phyloP scores from a whole-genome alignment of 1,140 invertebrate species.

The Diabrotica virgifera region DNA sequence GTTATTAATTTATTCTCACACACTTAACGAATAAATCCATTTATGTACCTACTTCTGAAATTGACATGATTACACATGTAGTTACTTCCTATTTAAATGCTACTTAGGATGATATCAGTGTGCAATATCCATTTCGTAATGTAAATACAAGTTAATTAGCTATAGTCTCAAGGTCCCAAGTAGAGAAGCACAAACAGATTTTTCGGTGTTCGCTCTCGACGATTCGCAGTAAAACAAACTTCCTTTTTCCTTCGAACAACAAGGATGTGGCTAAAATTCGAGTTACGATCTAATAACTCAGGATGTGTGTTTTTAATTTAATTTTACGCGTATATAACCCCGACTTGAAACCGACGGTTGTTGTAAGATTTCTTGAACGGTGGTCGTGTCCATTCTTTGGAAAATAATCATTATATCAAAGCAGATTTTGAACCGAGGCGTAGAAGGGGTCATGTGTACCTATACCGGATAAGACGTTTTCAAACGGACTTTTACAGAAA shows the following conservation, averaged over 20 bases:
- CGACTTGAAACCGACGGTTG: not conserved
- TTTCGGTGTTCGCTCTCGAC: not conserved
- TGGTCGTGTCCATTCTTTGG: not conserved
- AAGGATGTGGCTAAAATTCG: constrained; percentile 13
- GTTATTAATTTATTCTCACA: too few relatives aligned
- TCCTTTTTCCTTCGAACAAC: constrained; percentile 6
- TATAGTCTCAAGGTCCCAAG: not conserved
- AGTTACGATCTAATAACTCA: constrained; percentile 8
- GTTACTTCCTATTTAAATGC: too few relatives aligned
- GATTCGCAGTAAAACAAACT: not conserved
- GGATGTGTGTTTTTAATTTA: constrained; percentile 13
- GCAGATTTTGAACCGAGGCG: not conserved
- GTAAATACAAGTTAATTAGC: not conserved
- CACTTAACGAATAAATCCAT: too few relatives aligned
- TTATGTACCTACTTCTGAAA: too few relatives aligned
- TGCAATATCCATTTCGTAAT: not conserved
- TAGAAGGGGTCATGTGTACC: not conserved
- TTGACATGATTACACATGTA: too few relatives aligned
- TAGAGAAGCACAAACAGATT: not conserved
- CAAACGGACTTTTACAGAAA: too few relatives aligned
- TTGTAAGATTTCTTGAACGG: constrained; percentile 2
- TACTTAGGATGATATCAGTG: not conserved
- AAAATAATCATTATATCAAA: not conserved
- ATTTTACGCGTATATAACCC: constrained; percentile 10
- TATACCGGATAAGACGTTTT: not conserved